Evolutionary conservation across 2,113 vertebrate species (phyloP), one percentile per base, ranked within the genome.

Genomic region (Dunckerocampus dactyliophorus): DNA sequence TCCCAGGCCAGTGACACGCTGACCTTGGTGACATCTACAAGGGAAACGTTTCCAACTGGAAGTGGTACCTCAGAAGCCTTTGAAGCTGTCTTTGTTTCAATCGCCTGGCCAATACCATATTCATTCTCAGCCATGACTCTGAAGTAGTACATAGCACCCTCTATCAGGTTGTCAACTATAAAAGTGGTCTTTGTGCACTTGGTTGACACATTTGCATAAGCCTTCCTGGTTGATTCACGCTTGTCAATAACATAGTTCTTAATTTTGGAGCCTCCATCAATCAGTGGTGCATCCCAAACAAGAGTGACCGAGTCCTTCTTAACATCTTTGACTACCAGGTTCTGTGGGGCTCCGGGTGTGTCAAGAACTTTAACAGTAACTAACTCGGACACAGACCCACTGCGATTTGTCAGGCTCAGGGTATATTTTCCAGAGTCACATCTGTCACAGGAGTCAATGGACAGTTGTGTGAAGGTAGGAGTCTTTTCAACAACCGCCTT

Each of bases 41-140:
- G 92, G 4, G 86, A 93, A 47, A 95, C 89, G 76, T 95, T 97
- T 62, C 95, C 94, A 79, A 97, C 94, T 63, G 96, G 90, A 59
- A 95, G 85, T 75, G 97, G 96, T 74, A 93, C 92, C 75, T 99
- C 97, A n/a, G 96, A 93, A 50, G 93, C 94, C 85, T 98, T 99
- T 47, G 94, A 90, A 49, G 97, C 97, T 0, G 1, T 91, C 94
- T 72, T 76, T 17, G 95, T 98, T 91, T 99, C 95, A 71, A 91
- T 79, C 59, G 93, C 91, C 56, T 93, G 81, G 55, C 96, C 97
- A 75, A 98, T 72, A 82, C 96, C 97, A 86, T 92, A 98, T 71
- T 98, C 96, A 87, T 99, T 99, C 83, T 98, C 96, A 81, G 97
- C 97, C 95, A 95, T 95, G 69, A 99, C 95, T 92, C 95, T 93